Base-by-base conservation (phyloP, 92 coral and sea anemone species). In the Actinostola sp. region DNA sequence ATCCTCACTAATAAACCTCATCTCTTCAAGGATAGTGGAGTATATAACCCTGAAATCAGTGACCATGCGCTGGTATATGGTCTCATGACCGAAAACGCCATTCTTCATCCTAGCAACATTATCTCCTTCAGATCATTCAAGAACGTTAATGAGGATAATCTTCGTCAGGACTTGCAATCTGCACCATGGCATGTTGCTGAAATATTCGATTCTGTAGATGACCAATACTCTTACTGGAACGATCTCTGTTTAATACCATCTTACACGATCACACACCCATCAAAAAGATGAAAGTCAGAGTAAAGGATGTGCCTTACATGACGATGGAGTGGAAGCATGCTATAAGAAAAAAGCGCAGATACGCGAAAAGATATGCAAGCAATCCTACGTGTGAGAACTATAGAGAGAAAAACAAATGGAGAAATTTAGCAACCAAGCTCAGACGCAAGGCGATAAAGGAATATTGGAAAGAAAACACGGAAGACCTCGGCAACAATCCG, bases 161-260 rank as follows among this genome's bases (percentile, higher is more conserved):
- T 81, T 56, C n/a, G 19, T 23, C 12, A 52, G 16, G 79, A 79
- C 28, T 31, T 79, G 0, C 8, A 24, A 6, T 29, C 75, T 24
- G 81, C 86, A 23, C 81, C 86, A 6, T 75, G 82, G 82, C 82
- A 75, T 82, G 82, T 82, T 67, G 66, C 45, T 21, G 72, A 75
- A 28, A 61, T 62, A 5, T 79, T 82, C 61, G 76, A 71, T 30
- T 33, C 63, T 48, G 33, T 82, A 4, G 82, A 82, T 52, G 82
- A 82, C 45, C 50, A 66, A 59, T 66, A 48, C 21, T 21, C 10
- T 48, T 75, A 66, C 42, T 75, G 77, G 76, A 61, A 75, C n/a
- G n/a, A 19, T 33, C 51, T n/a, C 55, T 75, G 41, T 23, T 81
- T 41, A 81, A 45, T 6, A 34, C 57, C 65, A 55, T 75, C 27